These are phyloP conservation scores for Hiodon tergisus DNA, from an alignment of 2,113 vertebrate species.

Conservation along the genomic window DNA sequence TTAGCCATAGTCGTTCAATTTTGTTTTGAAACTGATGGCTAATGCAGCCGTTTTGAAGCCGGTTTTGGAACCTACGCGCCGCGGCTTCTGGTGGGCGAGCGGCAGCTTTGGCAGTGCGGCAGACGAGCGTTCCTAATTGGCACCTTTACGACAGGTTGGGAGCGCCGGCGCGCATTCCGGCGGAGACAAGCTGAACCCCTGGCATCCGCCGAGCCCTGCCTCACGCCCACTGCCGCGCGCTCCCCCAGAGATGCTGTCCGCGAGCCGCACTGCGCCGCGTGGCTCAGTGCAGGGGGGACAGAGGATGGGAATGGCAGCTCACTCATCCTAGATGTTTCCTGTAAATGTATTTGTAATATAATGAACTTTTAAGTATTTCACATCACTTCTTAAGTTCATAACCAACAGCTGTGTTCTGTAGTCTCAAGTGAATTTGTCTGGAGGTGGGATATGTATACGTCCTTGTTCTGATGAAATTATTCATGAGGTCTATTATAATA, in stretches of 20 bases:
- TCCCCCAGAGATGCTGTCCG: not conserved
- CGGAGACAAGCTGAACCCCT: not conserved
- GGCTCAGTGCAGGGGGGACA: not conserved
- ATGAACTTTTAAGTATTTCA: not conserved
- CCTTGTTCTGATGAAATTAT: not conserved
- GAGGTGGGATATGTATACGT: too few species aligned
- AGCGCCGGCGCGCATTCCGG: slow-evolving; percentile 2
- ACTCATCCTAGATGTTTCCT: not conserved
- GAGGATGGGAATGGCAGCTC: not conserved
- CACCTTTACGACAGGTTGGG: slow-evolving; percentile 9
- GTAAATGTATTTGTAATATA: not conserved
- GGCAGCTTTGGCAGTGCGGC: not conserved
- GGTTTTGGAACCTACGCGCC: slow-evolving; percentile 18
- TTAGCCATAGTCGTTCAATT: slow-evolving; percentile 24
- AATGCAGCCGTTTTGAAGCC: slow-evolving; percentile 9
- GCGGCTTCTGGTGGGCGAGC: slow-evolving; percentile 1
- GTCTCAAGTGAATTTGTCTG: not conserved
- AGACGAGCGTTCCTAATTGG: slow-evolving; percentile 17
- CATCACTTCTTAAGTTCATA: too few species aligned
- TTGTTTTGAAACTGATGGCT: slow-evolving; percentile 36
- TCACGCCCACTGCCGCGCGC: not conserved
- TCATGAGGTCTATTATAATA: not conserved
- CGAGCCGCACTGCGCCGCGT: too few species aligned
- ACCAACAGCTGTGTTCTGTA: too few species aligned
- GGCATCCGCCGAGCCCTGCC: too few species aligned